Base-by-base conservation (phyloP, 2,888 invertebrate species). In the Plebejus anna region DNA sequence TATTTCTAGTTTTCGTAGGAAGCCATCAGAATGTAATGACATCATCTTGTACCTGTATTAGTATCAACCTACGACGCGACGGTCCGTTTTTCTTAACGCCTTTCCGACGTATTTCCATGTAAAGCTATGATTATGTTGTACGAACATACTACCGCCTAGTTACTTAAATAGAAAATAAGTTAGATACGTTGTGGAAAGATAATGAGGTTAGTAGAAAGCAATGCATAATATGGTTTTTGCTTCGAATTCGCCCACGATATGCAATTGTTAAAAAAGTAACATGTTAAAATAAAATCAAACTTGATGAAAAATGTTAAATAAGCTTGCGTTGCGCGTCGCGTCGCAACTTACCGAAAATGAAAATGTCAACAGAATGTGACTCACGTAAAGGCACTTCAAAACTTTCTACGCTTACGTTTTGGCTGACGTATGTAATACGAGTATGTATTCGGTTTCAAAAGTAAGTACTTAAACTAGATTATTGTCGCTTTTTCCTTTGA, bases 1-100 rank as follows among this genome's bases (percentile, higher is more conserved):
- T 66, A 66, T 66, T 66, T 66, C 66, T 32, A 36, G 66, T 66
- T 66, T 66, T 66, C 66, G 66, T 36, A 66, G 66, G 66, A 66
- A 66, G 66, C 66, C 32, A 66, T 66, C 66, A 36, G 66, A 32
- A 66, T 66, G 66, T 66, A 66, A 66, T 66, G 32, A 66, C 66
- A 36, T 66, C 66, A 66, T 66, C 32, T 5, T 11, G 32, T 36
- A 28, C 59, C 61, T 28, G 61, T 61, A 36, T 11, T 66, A 66
- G 66, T 66, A 6, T 36, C 66, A 32, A 66, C 66, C 66, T 66
- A 36, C 66, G 66, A 32, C 5, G 32, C 32, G 66, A 36, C 66
- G 66, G 66, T 16, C 66, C 32, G 66, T 66, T 66, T 66, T 66
- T 66, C 66, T 66, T 36, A 5, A 66, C 66, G 66, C 66, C 32